A percentile compares a stretch with the other conserved stretches of the same genome.
phyloP scores from a whole-genome alignment of 1,140 invertebrate genomes.

The Pachypsylla venusta region DNA sequence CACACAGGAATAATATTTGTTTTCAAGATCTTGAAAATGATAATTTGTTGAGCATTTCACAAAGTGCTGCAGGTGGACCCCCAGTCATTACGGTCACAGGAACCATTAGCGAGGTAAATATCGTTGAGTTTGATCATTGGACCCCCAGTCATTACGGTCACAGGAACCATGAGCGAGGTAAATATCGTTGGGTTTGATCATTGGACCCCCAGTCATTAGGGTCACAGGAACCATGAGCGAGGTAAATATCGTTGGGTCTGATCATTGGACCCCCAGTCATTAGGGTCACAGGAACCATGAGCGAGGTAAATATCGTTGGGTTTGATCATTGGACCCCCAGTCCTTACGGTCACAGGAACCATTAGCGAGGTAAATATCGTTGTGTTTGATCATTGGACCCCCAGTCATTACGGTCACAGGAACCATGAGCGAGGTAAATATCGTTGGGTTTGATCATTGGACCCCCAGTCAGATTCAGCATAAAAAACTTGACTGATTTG shows the following conservation, averaged over 20 bases:
- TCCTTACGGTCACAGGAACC: constrained; percentile 57
- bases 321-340: constrained; percentile 41
- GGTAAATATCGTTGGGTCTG: no score
- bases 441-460: not conserved
- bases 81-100: constrained; percentile 58
- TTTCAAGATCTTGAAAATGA: constrained; percentile 10
- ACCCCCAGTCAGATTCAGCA: not conserved
- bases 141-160: constrained; percentile 56
- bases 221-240: constrained; percentile 56
- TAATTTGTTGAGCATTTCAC: not conserved
- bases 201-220: constrained; percentile 47
- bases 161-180: constrained; percentile 51
- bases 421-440: constrained; percentile 45
- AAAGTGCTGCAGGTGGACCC: constrained; percentile 28
- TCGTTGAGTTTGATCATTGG: no score
- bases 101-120: constrained; percentile 52
- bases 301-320: no score
- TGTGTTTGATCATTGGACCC: constrained; percentile 34
- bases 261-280: constrained; percentile 47
- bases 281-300: constrained; percentile 54
- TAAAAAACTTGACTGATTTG: not conserved
- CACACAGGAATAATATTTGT: constrained; percentile 27
- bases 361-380: constrained; percentile 46
- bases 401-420: constrained; percentile 58
- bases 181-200: no score